A percentile compares a stretch with the other conserved stretches of the same genome.
Evolutionary conservation across 2,797 vertebrate species (phyloP).

Genomic region (Todus mexicanus): DNA sequence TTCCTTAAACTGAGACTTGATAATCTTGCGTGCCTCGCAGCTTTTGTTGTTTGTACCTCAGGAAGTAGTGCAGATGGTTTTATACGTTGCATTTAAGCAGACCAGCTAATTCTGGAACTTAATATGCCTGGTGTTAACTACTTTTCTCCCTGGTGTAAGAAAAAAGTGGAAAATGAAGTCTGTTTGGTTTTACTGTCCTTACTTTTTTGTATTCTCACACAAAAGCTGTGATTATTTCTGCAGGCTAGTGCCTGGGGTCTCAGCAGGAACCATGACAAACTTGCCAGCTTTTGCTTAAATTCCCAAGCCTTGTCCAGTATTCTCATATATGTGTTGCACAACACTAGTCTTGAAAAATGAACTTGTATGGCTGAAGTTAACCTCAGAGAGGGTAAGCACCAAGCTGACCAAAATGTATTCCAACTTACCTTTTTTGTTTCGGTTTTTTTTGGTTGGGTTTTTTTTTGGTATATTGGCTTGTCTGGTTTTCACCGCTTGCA

Average conservation of each 20-base stretch:
- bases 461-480: background rate
- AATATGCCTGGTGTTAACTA: background rate
- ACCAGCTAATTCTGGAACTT: background rate
- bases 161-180: background rate
- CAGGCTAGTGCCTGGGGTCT: background rate
- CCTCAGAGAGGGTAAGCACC: background rate
- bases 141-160: background rate
- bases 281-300: background rate
- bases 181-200: background rate
- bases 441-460: rapidly evolving
- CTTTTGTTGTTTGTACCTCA: background rate
- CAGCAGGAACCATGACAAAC: background rate
- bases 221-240: background rate
- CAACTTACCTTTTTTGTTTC: background rate
- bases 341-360: background rate
- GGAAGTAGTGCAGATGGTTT: background rate
- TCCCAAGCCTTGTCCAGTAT: background rate
- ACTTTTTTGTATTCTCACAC: background rate
- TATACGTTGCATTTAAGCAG: background rate
- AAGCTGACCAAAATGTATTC: background rate
- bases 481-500: background rate
- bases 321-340: background rate
- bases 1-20: background rate
- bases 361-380: background rate
- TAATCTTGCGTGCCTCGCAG: background rate